These are phyloP conservation scores for Hippocampus kuda DNA, from an alignment of 2,797 vertebrate species.

Conservation along the genomic window DNA sequence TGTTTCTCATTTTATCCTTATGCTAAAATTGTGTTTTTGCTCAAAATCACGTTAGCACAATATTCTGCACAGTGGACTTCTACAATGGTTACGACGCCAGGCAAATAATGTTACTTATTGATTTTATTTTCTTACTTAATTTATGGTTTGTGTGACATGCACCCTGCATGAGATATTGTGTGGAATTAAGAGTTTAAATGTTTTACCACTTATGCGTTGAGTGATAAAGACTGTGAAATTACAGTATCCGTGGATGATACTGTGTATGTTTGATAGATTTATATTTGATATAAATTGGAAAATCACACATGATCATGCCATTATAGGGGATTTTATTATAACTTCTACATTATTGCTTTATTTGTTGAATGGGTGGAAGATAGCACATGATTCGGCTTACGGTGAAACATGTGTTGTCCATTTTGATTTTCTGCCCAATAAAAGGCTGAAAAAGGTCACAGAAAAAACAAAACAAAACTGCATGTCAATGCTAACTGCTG, in stretches of 20 bases:
- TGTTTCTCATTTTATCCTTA: not conserved
- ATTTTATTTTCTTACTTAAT: slow-evolving; percentile 8
- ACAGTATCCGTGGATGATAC: too few species aligned
- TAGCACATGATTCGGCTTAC: not conserved
- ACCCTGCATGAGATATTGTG: slow-evolving; percentile 45
- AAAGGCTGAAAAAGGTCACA: not conserved
- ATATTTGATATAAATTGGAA: not conserved
- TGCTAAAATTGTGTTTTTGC: not conserved
- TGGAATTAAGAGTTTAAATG: slow-evolving; percentile 9
- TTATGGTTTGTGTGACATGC: slow-evolving; percentile 35
- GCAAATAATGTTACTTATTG: slow-evolving; percentile 13
- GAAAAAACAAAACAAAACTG: too few species aligned
- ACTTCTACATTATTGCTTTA: not conserved
- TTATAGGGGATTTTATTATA: not conserved
- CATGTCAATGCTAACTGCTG: not conserved
- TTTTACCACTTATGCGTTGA: not conserved
- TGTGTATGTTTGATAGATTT: too few species aligned
- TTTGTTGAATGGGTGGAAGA: not conserved
- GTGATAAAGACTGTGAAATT: not conserved
- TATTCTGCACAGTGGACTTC: slow-evolving; percentile 36
- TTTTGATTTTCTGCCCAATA: not conserved
- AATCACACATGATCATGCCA: not conserved
- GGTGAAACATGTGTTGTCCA: not conserved
- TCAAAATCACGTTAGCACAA: not conserved
- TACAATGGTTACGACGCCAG: slow-evolving; percentile 52